Percentiles rank a stretch among this genome's conserved stretches.
Conservation (phyloP, 2,888 invertebrate genomes). For the Volucella inanis region DNA sequence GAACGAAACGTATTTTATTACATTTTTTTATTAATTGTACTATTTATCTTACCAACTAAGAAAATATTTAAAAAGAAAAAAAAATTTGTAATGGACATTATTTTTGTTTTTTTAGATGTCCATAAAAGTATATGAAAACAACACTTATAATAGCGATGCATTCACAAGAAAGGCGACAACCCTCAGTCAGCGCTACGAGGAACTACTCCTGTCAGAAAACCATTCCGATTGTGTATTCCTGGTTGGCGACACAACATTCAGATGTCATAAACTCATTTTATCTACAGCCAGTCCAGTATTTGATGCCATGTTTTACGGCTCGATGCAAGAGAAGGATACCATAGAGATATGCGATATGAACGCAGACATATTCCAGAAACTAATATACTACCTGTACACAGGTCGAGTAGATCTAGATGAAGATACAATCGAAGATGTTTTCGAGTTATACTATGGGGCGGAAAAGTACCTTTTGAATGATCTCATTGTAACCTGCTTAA, state of each 20-base stretch:
- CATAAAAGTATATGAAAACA: conserved; percentile 50
- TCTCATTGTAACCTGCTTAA: conserved; percentile 78
- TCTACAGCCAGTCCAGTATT: conserved; percentile 94
- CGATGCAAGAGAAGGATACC: conserved; percentile 83
- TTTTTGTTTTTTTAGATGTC: conserved; percentile 70
- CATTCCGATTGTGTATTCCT: conserved; percentile 81
- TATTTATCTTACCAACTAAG: too few species aligned
- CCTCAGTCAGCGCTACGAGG: conserved; percentile 80
- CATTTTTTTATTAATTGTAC: too few species aligned
- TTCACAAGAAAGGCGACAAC: conserved; percentile 61
- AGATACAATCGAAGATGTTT: conserved; percentile 79
- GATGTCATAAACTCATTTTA: conserved; percentile 91
- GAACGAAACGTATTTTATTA: too few species aligned
- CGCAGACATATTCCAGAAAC: conserved; percentile 81
- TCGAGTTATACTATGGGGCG: conserved; percentile 82
- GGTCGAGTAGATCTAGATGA: conserved; percentile 79
- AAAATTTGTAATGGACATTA: conserved; percentile 2
- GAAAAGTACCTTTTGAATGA: conserved; percentile 82
- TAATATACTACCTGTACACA: conserved; percentile 82
- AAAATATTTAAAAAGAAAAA: too few species aligned
- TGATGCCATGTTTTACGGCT: conserved; percentile 94
- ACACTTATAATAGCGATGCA: conserved; percentile 41
- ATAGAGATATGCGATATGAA: conserved; percentile 83
- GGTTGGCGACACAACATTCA: conserved; percentile 83
- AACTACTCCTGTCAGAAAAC: conserved; percentile 80